phyloP scores from a whole-genome alignment of 2,113 vertebrate genomes.

The Perccottus glenii region DNA sequence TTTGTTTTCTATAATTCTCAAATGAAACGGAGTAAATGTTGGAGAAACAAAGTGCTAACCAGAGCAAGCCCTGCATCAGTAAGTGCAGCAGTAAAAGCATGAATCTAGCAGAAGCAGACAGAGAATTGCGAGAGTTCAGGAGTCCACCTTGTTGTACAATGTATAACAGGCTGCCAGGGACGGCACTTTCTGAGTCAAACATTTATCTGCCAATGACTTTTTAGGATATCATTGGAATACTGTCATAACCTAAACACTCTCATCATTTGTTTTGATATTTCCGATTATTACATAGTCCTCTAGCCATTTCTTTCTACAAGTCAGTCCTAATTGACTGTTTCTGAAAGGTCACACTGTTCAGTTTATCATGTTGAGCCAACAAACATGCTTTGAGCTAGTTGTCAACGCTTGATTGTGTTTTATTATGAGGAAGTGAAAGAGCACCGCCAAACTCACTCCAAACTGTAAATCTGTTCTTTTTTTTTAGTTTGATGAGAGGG shows the following conservation, averaged over 20 bases:
- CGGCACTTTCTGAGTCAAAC: neutral
- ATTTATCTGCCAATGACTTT: neutral
- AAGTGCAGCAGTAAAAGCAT: neutral
- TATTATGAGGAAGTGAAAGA: constrained; percentile 3
- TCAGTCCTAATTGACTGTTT: constrained; percentile 11
- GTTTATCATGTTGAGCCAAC: constrained; percentile 9
- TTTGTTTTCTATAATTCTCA: no score
- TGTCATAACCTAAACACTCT: constrained; percentile 1
- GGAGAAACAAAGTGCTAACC: no score
- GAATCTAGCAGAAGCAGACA: neutral
- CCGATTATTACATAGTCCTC: constrained; percentile 2
- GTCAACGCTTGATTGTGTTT: constrained; percentile 14
- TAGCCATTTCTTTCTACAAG: constrained; percentile 4
- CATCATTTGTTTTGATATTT: constrained; percentile 11
- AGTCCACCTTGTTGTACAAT: neutral
- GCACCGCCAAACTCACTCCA: neutral
- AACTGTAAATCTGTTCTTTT: constrained; percentile 6
- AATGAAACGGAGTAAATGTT: no score
- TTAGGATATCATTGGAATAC: neutral
- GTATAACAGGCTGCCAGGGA: neutral
- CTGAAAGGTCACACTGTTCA: constrained; percentile 9
- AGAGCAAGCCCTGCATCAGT: no score
- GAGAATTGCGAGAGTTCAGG: neutral
- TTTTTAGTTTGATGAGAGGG: neutral
- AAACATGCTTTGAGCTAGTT: constrained; percentile 3